Base-by-base conservation (phyloP, 53 echinoderm and acorn worm genomes). In the Apostichopus leukothele region DNA sequence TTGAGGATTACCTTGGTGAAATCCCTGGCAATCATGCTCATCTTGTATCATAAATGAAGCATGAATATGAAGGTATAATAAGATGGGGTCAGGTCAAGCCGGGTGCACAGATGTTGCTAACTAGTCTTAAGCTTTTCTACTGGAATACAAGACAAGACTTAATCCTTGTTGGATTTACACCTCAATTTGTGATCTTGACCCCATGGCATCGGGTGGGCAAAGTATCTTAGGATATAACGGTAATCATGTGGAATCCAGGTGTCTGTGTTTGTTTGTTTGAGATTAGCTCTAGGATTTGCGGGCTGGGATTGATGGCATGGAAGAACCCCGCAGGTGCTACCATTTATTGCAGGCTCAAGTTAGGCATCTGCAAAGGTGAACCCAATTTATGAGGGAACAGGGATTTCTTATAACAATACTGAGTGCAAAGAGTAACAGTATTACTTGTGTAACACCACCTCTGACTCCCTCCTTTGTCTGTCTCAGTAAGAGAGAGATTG, bases 101-200 rank as follows among this genome's bases (percentile, higher is more conserved):
- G 16, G 16, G 63, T 63, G 12, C 6, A 71, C 71, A 71, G 71
- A 19, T 71, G 71, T 71, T 71, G 71, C 18, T 18, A 71, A 71
- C 71, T 71, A 5, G 71, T 16, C 18, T 18, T 71, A 4, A 16
- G 63, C 63, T 63, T 63, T 63, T 63, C 11, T n/a, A 16, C 71
- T 71, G 71, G 16, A 71, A 71, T 71, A 16, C 71, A n/a, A 71
- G n/a, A 71, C n/a, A 13, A 71, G 71, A 18, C 71, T 18, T 71
- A 71, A 71, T 18, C 71, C 71, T 71, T 4, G 71, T 18, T 71
- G 71, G 18, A 71, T 71, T 71, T 71, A 18, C 71, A 71, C 71
- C 71, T 18, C 71, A 18, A 71, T 71, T 71, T 71, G 71, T n/a
- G 71, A 71, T 71, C 14, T 71, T 71, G 71, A 71, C 71, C 71